These are phyloP conservation scores for Perdita meconis DNA, from an alignment of 2,888 invertebrate genomes.

Conservation along the genomic window DNA sequence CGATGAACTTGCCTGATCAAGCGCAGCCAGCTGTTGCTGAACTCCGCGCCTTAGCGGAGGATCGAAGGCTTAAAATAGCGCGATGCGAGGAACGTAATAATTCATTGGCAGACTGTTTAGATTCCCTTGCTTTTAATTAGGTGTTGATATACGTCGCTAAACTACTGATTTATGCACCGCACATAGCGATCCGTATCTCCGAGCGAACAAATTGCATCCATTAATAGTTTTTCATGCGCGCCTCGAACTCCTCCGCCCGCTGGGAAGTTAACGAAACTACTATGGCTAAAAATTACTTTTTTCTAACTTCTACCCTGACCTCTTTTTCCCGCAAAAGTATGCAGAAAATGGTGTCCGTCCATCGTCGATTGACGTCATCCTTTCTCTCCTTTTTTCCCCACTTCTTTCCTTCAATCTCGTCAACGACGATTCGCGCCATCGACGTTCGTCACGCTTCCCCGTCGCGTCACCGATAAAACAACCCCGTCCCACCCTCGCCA, in stretches of 20 bases:
- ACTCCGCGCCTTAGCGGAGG: conserved; percentile 4
- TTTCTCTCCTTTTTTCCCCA: background rate
- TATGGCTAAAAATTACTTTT: too few relatives aligned
- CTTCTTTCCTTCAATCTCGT: conserved; percentile 35
- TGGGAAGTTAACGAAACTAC: too few relatives aligned
- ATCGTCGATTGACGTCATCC: conserved; percentile 16
- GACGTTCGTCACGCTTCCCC: conserved; percentile 30
- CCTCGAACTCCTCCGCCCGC: too few relatives aligned
- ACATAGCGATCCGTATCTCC: background rate
- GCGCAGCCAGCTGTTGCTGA: conserved; percentile 26
- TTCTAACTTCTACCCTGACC: too few relatives aligned
- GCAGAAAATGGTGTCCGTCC: conserved; percentile 10
- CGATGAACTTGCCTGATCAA: conserved; percentile 34
- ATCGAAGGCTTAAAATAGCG: conserved; percentile 38
- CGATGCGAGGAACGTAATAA: conserved; percentile 22
- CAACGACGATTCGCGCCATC: conserved; percentile 33
- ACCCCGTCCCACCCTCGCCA: background rate
- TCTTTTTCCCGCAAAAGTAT: background rate
- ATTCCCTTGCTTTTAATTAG: conserved; percentile 41
- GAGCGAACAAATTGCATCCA: background rate
- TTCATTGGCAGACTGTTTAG: conserved; percentile 29
- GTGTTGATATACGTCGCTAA: conserved; percentile 39
- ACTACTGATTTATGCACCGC: conserved; percentile 25
- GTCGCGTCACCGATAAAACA: conserved; percentile 31
- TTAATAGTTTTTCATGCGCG: conserved; percentile 8